phyloP scores from a whole-genome alignment of 2,888 invertebrate species.

The Calephelis perditalis region DNA sequence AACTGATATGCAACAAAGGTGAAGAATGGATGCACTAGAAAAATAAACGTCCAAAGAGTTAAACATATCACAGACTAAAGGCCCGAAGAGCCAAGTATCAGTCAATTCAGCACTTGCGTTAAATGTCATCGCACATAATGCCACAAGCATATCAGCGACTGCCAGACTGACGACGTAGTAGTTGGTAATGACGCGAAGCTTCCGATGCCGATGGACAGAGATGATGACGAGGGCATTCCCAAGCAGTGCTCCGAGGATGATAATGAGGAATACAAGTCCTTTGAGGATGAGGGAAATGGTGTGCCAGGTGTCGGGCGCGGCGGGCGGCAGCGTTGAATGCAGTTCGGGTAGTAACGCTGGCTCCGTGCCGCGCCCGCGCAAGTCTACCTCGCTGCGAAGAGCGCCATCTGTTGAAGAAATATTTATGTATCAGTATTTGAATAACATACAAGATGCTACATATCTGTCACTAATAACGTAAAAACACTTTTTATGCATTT shows the following conservation, averaged over 20 bases:
- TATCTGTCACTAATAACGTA: too few relatives aligned
- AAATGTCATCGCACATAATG: conserved; percentile 94
- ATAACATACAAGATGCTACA: neutral
- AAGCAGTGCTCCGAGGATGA: conserved; percentile 92
- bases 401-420: conserved; percentile 55
- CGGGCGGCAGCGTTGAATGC: conserved; percentile 69
- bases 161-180: conserved; percentile 97
- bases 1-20: conserved; percentile 95
- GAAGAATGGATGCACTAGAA: conserved; percentile 93
- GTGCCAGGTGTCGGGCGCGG: conserved; percentile 67
- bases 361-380: conserved; percentile 73
- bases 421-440: neutral
- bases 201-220: conserved; percentile 88
- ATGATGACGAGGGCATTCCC: conserved; percentile 95
- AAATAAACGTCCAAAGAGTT: conserved; percentile 96
- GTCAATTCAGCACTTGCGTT: conserved; percentile 93
- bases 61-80: conserved; percentile 95
- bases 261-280: conserved; percentile 88
- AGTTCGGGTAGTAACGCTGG: conserved; percentile 65
- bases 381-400: conserved; percentile 64
- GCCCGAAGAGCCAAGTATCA: conserved; percentile 93
- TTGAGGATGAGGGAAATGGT: conserved; percentile 82
- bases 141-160: conserved; percentile 95
- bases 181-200: conserved; percentile 93
- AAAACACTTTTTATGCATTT: too few relatives aligned